phyloP scores from a whole-genome alignment of 1,140 invertebrate genomes.

The Scaptomyza pallida region DNA sequence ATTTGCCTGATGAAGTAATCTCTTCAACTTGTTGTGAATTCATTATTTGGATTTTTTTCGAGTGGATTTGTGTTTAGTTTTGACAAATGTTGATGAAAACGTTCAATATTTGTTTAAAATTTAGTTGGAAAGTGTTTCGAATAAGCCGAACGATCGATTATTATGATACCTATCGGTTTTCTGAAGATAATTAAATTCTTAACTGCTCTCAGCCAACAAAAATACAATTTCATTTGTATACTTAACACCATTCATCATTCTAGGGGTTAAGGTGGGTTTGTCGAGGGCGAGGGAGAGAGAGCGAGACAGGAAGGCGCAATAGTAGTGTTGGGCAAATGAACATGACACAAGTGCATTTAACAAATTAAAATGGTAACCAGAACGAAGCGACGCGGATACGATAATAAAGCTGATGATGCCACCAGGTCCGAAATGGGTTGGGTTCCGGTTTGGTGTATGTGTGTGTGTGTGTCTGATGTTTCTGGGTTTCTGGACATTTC shows the following conservation, averaged over 20 bases:
- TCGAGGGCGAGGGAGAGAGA: too few species aligned
- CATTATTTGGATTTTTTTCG: not conserved
- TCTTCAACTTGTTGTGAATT: not conserved
- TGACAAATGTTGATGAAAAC: not conserved
- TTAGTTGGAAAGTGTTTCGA: too few species aligned
- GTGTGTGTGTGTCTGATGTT: not conserved
- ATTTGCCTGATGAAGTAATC: not conserved
- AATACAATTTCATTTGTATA: not conserved
- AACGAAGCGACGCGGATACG: constrained; percentile 25
- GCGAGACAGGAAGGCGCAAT: not conserved
- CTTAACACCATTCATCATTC: not conserved
- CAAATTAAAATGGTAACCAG: constrained; percentile 73
- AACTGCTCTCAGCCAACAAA: not conserved
- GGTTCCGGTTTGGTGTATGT: too few species aligned
- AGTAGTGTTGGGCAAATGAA: constrained; percentile 50
- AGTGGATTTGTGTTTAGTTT: not conserved
- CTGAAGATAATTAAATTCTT: not conserved
- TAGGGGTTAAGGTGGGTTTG: not conserved
- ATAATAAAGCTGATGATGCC: constrained; percentile 51
- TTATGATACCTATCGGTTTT: not conserved
- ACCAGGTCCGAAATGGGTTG: constrained; percentile 1
- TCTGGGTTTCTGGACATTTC: not conserved
- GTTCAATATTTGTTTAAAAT: too few species aligned
- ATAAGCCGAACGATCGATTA: too few species aligned
- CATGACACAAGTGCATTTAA: constrained; percentile 72